phyloP scores from a whole-genome alignment of 2,113 vertebrate genomes.

The Eonycteris spelaea region DNA sequence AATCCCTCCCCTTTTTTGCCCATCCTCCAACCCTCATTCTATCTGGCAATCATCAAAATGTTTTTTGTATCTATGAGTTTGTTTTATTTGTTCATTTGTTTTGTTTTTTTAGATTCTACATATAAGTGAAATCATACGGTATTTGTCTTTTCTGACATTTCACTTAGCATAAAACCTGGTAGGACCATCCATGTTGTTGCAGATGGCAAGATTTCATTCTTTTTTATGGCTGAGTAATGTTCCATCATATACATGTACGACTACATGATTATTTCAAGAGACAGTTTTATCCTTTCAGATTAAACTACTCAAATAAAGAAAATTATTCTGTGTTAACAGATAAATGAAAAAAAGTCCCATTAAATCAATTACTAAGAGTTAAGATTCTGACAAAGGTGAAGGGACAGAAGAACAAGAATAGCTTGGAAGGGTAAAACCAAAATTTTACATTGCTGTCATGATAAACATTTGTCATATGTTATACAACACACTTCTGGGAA shows the following conservation, averaged over 20 bases:
- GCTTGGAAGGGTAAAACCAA: neutral
- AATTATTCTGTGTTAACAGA: neutral
- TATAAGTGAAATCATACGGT: neutral
- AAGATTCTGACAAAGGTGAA: neutral
- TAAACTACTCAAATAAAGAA: neutral
- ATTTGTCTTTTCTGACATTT: neutral
- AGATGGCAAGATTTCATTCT: neutral
- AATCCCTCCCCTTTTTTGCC: neutral
- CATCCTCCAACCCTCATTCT: neutral
- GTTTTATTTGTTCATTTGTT: neutral
- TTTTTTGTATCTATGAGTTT: neutral
- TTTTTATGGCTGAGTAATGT: neutral
- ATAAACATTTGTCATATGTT: neutral
- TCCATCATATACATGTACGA: neutral
- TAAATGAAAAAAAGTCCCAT: neutral
- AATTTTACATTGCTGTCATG: neutral
- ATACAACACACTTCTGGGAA: neutral
- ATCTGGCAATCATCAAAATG: neutral
- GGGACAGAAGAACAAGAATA: neutral
- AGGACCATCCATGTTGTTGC: neutral
- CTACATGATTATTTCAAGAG: neutral
- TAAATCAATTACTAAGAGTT: neutral
- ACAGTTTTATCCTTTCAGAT: neutral
- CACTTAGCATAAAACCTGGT: neutral
- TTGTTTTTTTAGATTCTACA: neutral